These are phyloP conservation scores for Anodontia alba DNA, from an alignment of 2,888 invertebrate genomes.

Conservation along the genomic window DNA sequence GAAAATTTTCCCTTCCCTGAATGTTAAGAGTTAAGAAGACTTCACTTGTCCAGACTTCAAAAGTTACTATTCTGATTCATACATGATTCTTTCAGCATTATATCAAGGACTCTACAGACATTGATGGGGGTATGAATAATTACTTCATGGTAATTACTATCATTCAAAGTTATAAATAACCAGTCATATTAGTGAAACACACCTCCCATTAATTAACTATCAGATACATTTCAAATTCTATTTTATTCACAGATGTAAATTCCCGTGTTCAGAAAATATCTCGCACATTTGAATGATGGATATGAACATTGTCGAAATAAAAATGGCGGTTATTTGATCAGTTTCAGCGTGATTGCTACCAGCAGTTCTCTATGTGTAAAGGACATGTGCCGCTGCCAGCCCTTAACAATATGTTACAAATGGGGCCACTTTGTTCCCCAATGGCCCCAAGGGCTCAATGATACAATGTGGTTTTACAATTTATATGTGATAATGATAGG, in stretches of 20 bases:
- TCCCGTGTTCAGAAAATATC: neutral
- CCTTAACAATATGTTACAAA: constrained; percentile 25
- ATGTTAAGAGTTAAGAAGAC: no score
- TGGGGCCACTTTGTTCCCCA: constrained; percentile 21
- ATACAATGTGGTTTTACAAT: constrained; percentile 30
- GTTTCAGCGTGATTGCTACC: constrained; percentile 44
- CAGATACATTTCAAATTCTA: constrained; percentile 15
- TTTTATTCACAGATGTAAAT: constrained; percentile 13
- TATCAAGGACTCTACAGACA: neutral
- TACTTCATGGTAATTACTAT: constrained; percentile 9
- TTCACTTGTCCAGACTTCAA: no score
- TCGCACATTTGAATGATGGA: constrained; percentile 20
- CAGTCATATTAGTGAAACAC: neutral
- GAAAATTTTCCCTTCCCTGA: no score
- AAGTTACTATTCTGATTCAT: no score
- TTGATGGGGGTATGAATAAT: constrained; percentile 27
- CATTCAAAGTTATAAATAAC: constrained; percentile 4
- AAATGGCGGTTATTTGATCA: constrained; percentile 14
- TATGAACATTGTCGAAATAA: constrained; percentile 8
- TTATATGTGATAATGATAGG: constrained; percentile 46
- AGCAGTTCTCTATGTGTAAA: constrained; percentile 48
- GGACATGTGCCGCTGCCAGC: constrained; percentile 36
- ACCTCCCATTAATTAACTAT: constrained; percentile 19
- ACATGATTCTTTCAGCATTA: neutral
- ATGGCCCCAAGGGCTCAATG: constrained; percentile 26